A percentile compares a stretch with the other conserved stretches of the same genome.
These are phyloP conservation scores for Platyura marginata DNA, from an alignment of 1,140 invertebrate genomes.

Conservation along the genomic window DNA sequence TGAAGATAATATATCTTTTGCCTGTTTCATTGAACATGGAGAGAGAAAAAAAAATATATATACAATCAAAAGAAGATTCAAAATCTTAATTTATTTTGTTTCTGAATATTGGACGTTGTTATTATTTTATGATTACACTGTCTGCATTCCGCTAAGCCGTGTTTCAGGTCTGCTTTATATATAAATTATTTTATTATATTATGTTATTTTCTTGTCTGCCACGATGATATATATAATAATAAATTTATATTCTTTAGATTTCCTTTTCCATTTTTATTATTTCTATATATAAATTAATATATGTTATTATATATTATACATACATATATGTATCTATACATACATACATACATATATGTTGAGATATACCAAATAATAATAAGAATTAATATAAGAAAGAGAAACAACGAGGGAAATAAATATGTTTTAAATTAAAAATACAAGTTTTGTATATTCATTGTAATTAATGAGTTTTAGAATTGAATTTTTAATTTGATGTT, in stretches of 20 bases:
- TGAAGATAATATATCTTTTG: neutral
- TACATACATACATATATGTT: no score
- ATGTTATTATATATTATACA: no score
- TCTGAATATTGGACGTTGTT: neutral
- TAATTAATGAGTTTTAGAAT: no score
- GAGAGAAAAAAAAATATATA: neutral
- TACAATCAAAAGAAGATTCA: neutral
- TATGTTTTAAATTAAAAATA: no score
- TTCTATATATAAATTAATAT: no score
- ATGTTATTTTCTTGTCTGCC: neutral
- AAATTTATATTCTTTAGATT: neutral
- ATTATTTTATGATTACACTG: neutral
- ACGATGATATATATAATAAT: neutral
- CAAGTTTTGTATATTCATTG: no score
- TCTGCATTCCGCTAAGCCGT: neutral
- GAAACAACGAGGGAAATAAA: no score
- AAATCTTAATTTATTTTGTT: neutral
- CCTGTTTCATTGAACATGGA: neutral
- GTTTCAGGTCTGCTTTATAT: neutral
- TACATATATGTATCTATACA: no score
- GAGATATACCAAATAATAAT: no score
- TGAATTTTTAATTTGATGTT: no score
- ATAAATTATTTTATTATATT: neutral
- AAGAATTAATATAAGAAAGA: no score
- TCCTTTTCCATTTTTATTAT: neutral